phyloP scores from a whole-genome alignment of 2,113 vertebrate genomes.

The Clinocottus analis region DNA sequence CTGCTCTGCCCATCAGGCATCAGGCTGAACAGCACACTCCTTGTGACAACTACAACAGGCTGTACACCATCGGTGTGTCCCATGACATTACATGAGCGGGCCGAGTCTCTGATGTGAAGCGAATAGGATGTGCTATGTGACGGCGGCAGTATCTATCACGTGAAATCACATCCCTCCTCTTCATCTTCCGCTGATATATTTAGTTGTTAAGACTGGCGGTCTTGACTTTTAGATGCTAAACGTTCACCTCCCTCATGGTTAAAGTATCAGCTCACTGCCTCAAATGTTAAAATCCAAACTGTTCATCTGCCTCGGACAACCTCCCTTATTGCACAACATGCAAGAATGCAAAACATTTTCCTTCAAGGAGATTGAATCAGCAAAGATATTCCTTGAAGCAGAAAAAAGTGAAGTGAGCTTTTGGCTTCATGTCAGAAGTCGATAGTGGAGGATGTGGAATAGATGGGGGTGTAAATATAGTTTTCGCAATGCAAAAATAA shows the following conservation, averaged over 20 bases:
- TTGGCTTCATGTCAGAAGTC: constrained; percentile 14
- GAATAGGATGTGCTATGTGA: not conserved
- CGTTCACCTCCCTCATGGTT: not conserved
- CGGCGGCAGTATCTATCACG: not conserved
- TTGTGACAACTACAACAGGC: constrained; percentile 29
- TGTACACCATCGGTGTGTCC: constrained; percentile 29
- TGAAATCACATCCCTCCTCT: constrained; percentile 18
- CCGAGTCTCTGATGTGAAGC: not conserved
- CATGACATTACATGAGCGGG: no score
- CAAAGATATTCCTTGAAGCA: constrained; percentile 25
- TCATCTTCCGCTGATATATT: not conserved
- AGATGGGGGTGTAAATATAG: not conserved
- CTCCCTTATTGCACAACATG: constrained; percentile 23
- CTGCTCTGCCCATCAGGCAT: constrained; percentile 22
- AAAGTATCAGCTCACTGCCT: not conserved
- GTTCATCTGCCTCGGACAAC: constrained; percentile 3
- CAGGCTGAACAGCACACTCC: constrained; percentile 26
- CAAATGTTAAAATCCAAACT: constrained; percentile 17
- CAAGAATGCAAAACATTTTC: constrained; percentile 36
- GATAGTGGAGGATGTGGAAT: constrained; percentile 11
- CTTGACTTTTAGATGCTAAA: constrained; percentile 1
- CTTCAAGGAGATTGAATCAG: constrained; percentile 44
- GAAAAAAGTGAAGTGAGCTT: constrained; percentile 21
- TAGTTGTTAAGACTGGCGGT: no score
- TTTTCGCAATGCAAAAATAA: not conserved